Evolutionary conservation across 2,797 vertebrate species (phyloP).

Genomic region (Siniperca undulata): DNA sequence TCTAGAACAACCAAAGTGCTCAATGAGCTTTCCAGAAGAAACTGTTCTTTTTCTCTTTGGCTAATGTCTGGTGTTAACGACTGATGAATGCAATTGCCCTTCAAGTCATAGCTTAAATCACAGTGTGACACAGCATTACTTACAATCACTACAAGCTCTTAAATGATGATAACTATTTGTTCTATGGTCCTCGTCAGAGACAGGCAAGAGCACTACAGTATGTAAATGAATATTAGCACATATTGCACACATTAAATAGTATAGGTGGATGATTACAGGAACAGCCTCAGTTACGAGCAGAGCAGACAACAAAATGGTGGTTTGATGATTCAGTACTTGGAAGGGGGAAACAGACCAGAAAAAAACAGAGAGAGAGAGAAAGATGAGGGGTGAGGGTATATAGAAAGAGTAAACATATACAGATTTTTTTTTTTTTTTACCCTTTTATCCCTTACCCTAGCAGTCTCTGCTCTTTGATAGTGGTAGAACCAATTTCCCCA

Average conservation of each 20-base stretch:
- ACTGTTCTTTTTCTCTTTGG: constrained; percentile 20
- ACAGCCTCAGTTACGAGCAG: constrained; percentile 1
- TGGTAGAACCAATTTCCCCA: constrained; percentile 82
- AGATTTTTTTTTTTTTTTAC: constrained; percentile 47
- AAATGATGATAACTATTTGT: constrained; percentile 43
- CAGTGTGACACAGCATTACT: constrained; percentile 53
- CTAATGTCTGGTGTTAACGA: constrained; percentile 39
- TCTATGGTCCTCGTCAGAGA: constrained; percentile 29
- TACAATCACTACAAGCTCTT: constrained; percentile 49
- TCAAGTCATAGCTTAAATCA: constrained; percentile 42
- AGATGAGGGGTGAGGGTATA: constrained; percentile 41
- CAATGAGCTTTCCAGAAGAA: constrained; percentile 69
- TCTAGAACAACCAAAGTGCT: constrained; percentile 85
- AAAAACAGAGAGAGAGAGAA: constrained; percentile 29
- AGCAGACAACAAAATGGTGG: constrained; percentile 55
- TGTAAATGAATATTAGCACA: constrained; percentile 32
- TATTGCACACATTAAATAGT: constrained; percentile 19
- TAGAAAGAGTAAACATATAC: constrained; percentile 63
- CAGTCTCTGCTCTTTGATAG: constrained; percentile 79
- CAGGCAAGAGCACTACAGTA: constrained; percentile 9
- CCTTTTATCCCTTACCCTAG: constrained; percentile 71
- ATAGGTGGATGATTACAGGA: constrained; percentile 20
- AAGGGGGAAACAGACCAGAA: constrained; percentile 20
- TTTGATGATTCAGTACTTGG: constrained; percentile 52
- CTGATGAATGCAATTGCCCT: constrained; percentile 40